phyloP scores from a whole-genome alignment of 2,888 invertebrate species.

The Trilocha varians region DNA sequence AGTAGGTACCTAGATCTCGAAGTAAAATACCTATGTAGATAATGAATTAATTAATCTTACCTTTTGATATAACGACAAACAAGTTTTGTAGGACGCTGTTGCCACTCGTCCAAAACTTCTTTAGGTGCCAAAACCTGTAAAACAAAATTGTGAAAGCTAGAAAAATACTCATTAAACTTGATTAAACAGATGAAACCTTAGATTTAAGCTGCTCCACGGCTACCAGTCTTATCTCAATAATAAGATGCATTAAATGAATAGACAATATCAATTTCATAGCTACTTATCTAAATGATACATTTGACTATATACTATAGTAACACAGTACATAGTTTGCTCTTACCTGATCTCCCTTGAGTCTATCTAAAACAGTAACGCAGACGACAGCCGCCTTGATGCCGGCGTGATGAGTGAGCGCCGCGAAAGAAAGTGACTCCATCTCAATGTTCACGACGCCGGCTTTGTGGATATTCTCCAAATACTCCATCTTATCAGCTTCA shows the following conservation, averaged over 20 bases:
- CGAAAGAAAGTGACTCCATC: slow-evolving; percentile 96
- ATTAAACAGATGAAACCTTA: no score
- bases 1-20: background rate
- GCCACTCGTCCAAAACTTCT: slow-evolving; percentile 92
- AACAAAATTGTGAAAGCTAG: no score
- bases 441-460: slow-evolving; percentile 95
- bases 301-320: no score
- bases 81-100: slow-evolving; percentile 88
- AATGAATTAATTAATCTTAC: slow-evolving; percentile 19
- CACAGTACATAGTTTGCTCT: no score
- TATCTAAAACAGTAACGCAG: slow-evolving; percentile 93
- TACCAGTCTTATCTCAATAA: no score
- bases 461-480: slow-evolving; percentile 81
- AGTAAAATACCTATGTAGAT: background rate
- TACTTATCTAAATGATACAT: no score
- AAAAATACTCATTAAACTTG: no score
- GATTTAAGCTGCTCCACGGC: no score
- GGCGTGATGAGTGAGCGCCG: slow-evolving; percentile 93
- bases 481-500: slow-evolving; percentile 92
- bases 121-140: slow-evolving; percentile 87
- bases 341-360: slow-evolving; percentile 96
- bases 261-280: no score
- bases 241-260: no score
- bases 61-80: slow-evolving; percentile 88
- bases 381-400: slow-evolving; percentile 94